Evolutionary conservation across 23 tunicate species (phyloP), one percentile per base, ranked within the genome.

Genomic region (Diplosoma virens): DNA sequence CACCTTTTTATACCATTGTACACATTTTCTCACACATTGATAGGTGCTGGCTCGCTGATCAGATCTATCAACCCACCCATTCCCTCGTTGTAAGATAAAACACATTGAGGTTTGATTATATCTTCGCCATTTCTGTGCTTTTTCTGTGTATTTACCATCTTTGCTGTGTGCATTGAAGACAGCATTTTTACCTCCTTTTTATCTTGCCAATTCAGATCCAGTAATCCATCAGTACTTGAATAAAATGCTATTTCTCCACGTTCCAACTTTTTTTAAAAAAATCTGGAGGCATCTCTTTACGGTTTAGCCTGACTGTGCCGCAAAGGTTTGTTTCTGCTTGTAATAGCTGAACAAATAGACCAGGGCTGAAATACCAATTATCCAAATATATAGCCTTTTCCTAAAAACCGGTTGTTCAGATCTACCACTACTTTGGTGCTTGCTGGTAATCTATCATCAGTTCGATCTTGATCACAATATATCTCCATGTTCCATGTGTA

Each of bases 161-260:
- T 6, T 26, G 69, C 69, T 26, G 34, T 61, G 69, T 61, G 69
- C 69, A 61, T 61, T 27, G 35, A 3, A n/a, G 35, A 26, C 34
- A 61, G 35, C 69, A 61, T 61, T 61, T 61, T 61, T 5, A 61
- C 69, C 34, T 61, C 69, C 35, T 61, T 61, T 61, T 61, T 61
- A 61, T 61, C 69, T 61, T 61, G 34, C 69, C 69, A 61, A 27
- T 26, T 4, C n/a, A 61, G 35, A 61, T 34, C 69, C 35, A 61
- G 6, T 29, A 61, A 29, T 61, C 69, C 69, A 26, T 61, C 69
- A 61, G 6, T 22, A 61, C 35, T 9, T 61, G 69, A 61, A 29
- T 35, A 22, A 29, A 26, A 61, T 26, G 34, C 35, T 61, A 27
- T 61, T 61, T 61, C 69, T 26, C 69, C 69, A 26, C 35, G 34